These are phyloP conservation scores for Poeciliopsis turrubarensis DNA, from an alignment of 2,113 vertebrate species.

Conservation along the genomic window DNA sequence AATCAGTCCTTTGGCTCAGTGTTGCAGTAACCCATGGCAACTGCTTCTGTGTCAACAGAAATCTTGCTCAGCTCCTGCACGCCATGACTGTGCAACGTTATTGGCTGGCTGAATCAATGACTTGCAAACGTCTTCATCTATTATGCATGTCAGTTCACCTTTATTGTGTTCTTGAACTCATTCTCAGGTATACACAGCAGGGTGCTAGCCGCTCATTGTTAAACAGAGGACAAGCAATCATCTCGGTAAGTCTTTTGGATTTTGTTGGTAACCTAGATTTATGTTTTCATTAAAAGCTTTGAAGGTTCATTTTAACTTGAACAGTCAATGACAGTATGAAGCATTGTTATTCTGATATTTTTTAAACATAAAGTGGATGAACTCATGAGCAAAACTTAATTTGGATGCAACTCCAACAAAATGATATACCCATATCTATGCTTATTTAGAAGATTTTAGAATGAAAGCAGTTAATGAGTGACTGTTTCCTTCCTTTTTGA, in stretches of 20 bases:
- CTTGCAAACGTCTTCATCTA: constrained; percentile 70
- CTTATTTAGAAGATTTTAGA: too few species aligned
- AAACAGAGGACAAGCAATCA: constrained; percentile 5
- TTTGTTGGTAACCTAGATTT: background rate
- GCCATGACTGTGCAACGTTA: constrained; percentile 41
- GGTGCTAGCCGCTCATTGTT: constrained; percentile 28
- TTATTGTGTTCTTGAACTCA: constrained; percentile 69
- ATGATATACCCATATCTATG: too few species aligned
- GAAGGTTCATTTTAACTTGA: background rate
- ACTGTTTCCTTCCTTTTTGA: too few species aligned
- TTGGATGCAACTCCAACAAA: too few species aligned
- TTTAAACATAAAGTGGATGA: too few species aligned
- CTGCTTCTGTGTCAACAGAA: constrained; percentile 77
- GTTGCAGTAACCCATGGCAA: constrained; percentile 72
- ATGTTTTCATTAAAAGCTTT: background rate
- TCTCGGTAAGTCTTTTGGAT: constrained; percentile 47
- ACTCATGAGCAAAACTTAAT: too few species aligned
- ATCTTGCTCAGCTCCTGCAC: constrained; percentile 64
- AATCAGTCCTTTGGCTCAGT: constrained; percentile 39
- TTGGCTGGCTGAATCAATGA: constrained; percentile 74
- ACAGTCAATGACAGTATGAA: too few species aligned
- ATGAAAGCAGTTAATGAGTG: too few species aligned
- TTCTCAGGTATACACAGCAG: constrained; percentile 64
- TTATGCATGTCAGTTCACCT: constrained; percentile 75
- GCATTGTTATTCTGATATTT: too few species aligned